Base-by-base conservation (phyloP, 2,113 vertebrate species). In the Leptobrachium leishanense region DNA sequence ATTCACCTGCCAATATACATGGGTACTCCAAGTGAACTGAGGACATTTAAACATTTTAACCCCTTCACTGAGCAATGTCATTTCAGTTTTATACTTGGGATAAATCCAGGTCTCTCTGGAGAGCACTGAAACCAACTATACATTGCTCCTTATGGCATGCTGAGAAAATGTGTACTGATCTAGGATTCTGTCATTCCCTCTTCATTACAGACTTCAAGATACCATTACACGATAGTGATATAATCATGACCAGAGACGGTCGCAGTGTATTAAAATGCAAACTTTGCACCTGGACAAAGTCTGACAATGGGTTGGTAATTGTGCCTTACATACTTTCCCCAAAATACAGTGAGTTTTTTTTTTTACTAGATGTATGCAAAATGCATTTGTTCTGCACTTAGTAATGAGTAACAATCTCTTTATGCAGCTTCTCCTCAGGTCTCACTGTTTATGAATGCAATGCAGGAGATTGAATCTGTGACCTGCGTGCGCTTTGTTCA, bases 381-480 rank as follows among this genome's bases (percentile, higher is more conserved):
- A 8, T 11, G 11, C 11, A 1, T 8, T 8, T 54, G 11, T 54
- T 54, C 11, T 11, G 11, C 6, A 54, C 11, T 54, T 54, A 2
- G 6, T 54, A 11, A 54, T 54, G 2, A 54, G 11, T 10, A 5
- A 39, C 46, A 43, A 20, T 68, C 6, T 59, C 4, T 31, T 31
- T 5, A 11, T 39, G 2, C 40, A 76, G 75, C 11, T 20, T 2
- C 12, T 4, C 4, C 43, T 46, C 39, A 76, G 2, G 2, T 43
- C 6, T 5, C 44, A 43, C 43, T 44, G 9, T 68, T 76, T 76
- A 41, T n/a, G 39, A 55, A 9, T 0, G 46, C 69, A n/a, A 71
- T 71, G 69, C 69, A 54, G 20, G 69, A 71, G 46, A 53, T 53
- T 53, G 69, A 71, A 71, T 10, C 43, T 5, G 9, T 71, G 20